phyloP scores from a whole-genome alignment of 2,888 invertebrate species.

The Teinopalpus imperialis region DNA sequence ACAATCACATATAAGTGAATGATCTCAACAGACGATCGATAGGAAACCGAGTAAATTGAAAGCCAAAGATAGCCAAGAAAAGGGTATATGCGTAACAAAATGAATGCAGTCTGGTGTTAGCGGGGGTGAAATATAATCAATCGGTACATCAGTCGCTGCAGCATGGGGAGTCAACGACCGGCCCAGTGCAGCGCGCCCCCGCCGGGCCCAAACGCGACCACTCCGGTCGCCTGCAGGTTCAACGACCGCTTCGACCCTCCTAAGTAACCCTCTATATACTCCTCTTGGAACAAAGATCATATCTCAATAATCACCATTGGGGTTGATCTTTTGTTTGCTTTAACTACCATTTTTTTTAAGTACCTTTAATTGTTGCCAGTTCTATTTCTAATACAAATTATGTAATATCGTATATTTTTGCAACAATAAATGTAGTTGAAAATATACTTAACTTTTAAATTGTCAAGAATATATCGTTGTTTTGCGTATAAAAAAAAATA shows the following conservation, averaged over 20 bases:
- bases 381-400: background rate
- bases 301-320: conserved; percentile 12
- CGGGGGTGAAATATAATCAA: conserved; percentile 50
- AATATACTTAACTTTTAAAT: no score
- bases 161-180: conserved; percentile 71
- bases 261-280: conserved; percentile 45
- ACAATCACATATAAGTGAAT: no score
- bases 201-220: conserved; percentile 46
- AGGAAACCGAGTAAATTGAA: no score
- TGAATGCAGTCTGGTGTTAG: conserved; percentile 21
- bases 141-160: conserved; percentile 54
- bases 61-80: no score
- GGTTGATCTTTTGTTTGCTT: conserved; percentile 9
- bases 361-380: no score
- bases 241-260: conserved; percentile 66
- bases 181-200: conserved; percentile 57
- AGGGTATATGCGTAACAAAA: conserved; percentile 8
- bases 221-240: conserved; percentile 69
- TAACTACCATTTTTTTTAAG: no score
- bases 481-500: no score
- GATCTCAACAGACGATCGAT: no score
- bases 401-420: no score
- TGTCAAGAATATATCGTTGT: no score
- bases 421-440: no score
- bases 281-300: conserved; percentile 34